A percentile compares a stretch with the other conserved stretches of the same genome.
These are phyloP conservation scores for Luperina testacea DNA, from an alignment of 2,888 invertebrate genomes.

Conservation along the genomic window DNA sequence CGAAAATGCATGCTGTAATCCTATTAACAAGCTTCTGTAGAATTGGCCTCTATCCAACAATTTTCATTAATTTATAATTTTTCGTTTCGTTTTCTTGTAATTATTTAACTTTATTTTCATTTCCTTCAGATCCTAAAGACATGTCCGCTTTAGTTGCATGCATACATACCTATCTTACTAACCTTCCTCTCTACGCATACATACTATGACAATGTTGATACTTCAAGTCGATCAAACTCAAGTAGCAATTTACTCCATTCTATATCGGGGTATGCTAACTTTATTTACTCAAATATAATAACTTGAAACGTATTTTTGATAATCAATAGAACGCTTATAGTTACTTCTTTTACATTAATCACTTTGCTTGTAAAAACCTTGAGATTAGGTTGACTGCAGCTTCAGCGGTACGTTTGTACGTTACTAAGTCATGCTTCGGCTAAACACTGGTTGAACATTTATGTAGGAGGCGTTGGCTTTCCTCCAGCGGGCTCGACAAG, in stretches of 20 bases:
- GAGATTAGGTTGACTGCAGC: slow-evolving; percentile 52
- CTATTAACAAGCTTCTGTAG: slow-evolving; percentile 59
- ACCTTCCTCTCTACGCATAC: slow-evolving; percentile 40
- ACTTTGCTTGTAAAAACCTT: slow-evolving; percentile 56
- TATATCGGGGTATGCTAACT: slow-evolving; percentile 35
- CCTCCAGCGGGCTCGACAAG: slow-evolving; percentile 85
- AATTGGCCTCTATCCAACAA: slow-evolving; percentile 27
- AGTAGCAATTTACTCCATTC: slow-evolving; percentile 39
- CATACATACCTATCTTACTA: slow-evolving; percentile 12
- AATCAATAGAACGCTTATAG: slow-evolving; percentile 55
- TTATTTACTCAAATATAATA: slow-evolving; percentile 31
- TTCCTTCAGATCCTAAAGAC: background rate
- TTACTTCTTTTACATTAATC: slow-evolving; percentile 50
- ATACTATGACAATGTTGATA: slow-evolving; percentile 38
- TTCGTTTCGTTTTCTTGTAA: slow-evolving; percentile 11
- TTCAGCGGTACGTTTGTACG: slow-evolving; percentile 55
- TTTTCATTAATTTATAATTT: slow-evolving; percentile 2
- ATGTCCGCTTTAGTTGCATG: slow-evolving; percentile 25
- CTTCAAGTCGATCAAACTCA: slow-evolving; percentile 27
- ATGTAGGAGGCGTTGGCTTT: slow-evolving; percentile 89
- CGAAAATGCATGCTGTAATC: slow-evolving; percentile 68
- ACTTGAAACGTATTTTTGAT: slow-evolving; percentile 33
- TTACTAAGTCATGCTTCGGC: slow-evolving; percentile 78
- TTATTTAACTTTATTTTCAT: slow-evolving; percentile 8
- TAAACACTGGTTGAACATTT: slow-evolving; percentile 81